Base-by-base conservation (phyloP, 2,888 invertebrate species). In the Epistrophe eligans region DNA sequence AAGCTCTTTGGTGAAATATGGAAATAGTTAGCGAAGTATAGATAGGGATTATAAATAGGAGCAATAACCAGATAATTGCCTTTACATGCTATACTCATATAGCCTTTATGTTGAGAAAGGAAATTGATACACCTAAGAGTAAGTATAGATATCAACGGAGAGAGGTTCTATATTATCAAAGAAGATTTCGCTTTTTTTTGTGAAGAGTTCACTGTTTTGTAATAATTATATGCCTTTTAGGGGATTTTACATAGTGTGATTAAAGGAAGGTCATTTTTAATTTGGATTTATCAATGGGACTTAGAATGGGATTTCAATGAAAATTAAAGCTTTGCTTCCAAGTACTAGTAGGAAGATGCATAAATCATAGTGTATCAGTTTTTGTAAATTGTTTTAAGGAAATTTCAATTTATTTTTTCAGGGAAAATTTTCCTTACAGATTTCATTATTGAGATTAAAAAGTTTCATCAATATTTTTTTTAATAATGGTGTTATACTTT, bases 1-100 rank as follows among this genome's bases (percentile, higher is more conserved):
- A 6, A 52, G 55, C 19, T 45, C 11, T 11, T 62, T 38, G 7
- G 66, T 71, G 71, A 40, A 64, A 55, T 79, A 79, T 72, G 52
- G 55, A 67, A 62, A 55, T 28, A 24, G 19, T 28, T 10, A 35
- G 8, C 2, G 32, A 7, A 17, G n/a, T 35, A 11, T 55, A 40
- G n/a, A 32, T 62, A 76, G 19, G 19, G 70, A 76, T 82, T 57
- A 57, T 67, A 67, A 50, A 67, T 55, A 57, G 52, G 74, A 70
- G 80, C 80, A 80, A 80, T 74, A 62, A 24, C 67, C 74, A 52
- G 55, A 11, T 80, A 80, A 80, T 80, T 66, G 62, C 10, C 74
- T 80, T 74, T 43, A 50, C 64, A n/a, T 48, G 24, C 64, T 62
- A 52, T 52, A 24, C 24, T n/a, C 0, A 15, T 24, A 13, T 48